Evolutionary conservation across 2,113 vertebrate species (phyloP), one percentile per base, ranked within the genome.

Genomic region (Paradoxurus hermaphroditus): DNA sequence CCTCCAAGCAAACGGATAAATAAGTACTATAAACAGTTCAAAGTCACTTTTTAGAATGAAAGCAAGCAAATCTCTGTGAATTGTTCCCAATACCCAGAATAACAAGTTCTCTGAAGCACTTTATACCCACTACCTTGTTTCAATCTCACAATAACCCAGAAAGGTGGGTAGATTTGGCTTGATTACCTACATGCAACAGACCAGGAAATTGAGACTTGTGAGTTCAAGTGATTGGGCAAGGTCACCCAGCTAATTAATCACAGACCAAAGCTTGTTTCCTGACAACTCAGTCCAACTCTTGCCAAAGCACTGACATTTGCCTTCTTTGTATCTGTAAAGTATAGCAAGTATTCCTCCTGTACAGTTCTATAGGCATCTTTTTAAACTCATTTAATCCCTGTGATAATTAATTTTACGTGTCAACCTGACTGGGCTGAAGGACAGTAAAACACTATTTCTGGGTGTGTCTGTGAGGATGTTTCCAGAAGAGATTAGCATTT

Each of bases 181-280:
- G 75, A 67, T 94, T 97, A 86, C 70, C 91, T 92, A 62, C 3
- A 67, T 87, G 97, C 82, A 95, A 62, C 39, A 97, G 59, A 95
- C 95, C 86, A 92, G 96, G 97, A 98, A 97, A 97, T 68, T 67
- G 90, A 94, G 92, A 86, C 59, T 81, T 12, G 59, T 92, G 85
- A 73, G 72, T 91, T 92, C 70, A 82, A 93, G 73, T 16, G 72
- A 90, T 67, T 90, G 36, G 62, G 36, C 95, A 98, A 97, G 83
- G 89, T 95, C 78, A 89, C 31, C n/a, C 29, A 90, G 83, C 82
- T 91, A 88, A 96, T 94, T 86, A 90, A 96, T 86, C 86, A 91
- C 72, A 94, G 41, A 96, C 18, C 56, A 91, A 94, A 91, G 67
- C 75, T 96, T 91, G 34, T n/a, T 75, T 91, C 86, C 44, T 46